phyloP scores from a whole-genome alignment of 1,140 invertebrate genomes.

The Bursaphelenchus mucronatus region DNA sequence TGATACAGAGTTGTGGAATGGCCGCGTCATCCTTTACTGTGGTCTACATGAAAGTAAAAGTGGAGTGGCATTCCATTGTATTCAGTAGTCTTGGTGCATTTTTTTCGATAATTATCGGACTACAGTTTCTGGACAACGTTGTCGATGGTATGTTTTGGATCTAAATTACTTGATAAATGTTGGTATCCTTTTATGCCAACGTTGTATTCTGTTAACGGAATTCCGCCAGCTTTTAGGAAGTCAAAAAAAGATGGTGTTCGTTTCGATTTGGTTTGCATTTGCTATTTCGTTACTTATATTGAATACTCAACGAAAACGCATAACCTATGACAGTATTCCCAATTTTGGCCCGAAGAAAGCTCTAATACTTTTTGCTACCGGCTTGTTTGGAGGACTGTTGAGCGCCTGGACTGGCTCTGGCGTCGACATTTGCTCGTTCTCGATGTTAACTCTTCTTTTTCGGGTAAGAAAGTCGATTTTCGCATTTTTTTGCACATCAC shows the following conservation, averaged over 20 bases:
- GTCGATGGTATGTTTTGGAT: slow-evolving; percentile 10
- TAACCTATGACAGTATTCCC: slow-evolving; percentile 43
- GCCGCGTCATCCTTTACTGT: slow-evolving; percentile 45
- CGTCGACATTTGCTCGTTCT: slow-evolving; percentile 40
- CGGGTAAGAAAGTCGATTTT: slow-evolving; percentile 50
- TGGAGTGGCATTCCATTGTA: slow-evolving; percentile 51
- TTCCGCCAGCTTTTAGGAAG: background rate
- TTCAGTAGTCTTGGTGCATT: slow-evolving; percentile 45
- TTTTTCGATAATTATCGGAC: slow-evolving; percentile 45
- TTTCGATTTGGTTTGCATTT: slow-evolving; percentile 55
- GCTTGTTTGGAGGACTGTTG: slow-evolving; percentile 47
- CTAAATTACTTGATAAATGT: slow-evolving; percentile 32
- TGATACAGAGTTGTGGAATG: slow-evolving; percentile 57
- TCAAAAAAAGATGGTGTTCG: slow-evolving; percentile 57
- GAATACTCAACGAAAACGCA: slow-evolving; percentile 49
- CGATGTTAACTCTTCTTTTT: slow-evolving; percentile 41
- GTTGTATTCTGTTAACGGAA: background rate
- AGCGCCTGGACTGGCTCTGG: slow-evolving; percentile 30
- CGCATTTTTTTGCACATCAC: slow-evolving; percentile 44
- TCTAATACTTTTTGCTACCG: slow-evolving; percentile 42
- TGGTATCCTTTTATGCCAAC: slow-evolving; percentile 29
- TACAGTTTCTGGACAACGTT: slow-evolving; percentile 37
- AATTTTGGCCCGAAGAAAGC: slow-evolving; percentile 43
- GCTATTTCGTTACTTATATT: slow-evolving; percentile 50
- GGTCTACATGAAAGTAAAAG: slow-evolving; percentile 48